Evolutionary conservation across 2,888 invertebrate genomes (phyloP), one percentile per base, ranked within the genome.

Genomic region (Troides aeacus): DNA sequence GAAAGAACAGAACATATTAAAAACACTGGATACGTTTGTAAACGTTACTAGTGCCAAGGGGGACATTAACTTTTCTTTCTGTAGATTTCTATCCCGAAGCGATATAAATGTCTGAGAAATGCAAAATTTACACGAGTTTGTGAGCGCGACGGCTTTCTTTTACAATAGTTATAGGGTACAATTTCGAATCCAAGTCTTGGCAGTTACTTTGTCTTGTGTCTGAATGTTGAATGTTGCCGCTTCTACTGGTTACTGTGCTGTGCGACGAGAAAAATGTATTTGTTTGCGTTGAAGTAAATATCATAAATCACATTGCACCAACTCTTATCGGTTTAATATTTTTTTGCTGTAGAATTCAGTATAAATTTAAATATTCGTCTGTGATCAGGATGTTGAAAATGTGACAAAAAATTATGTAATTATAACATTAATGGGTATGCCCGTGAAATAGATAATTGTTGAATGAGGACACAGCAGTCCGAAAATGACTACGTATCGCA

Each of bases 211-310:
- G 76, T 77, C 74, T 73, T 64, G 71, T 74, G 75, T 74, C 75
- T 76, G 75, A 75, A 76, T 76, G 74, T 70, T 77, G 74, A 76
- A 76, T 76, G 72, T 74, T 74, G 73, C 72, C 72, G 70, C 67
- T 71, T 68, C 69, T 70, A 71, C 73, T 73, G 72, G 74, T 73
- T 72, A 67, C 72, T 66, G 62, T 64, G 60, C 70, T 60, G 59
- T 64, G 66, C 62, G 56, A 64, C 66, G 62, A 69, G 42, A 56
- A 66, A 53, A 66, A 72, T 63, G 62, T 70, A 66, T 72, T 69
- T 71, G 66, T 69, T 72, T 71, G 68, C 70, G 66, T 62, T 68
- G 60, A 71, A 68, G 50, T 61, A 42, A 64, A 66, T 57, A 61
- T 69, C 39, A 61, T 69, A 66, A 66, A 70, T 65, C 61, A 69